Base-by-base conservation (phyloP, 1,140 invertebrate species). In the Cyclina sinensis region DNA sequence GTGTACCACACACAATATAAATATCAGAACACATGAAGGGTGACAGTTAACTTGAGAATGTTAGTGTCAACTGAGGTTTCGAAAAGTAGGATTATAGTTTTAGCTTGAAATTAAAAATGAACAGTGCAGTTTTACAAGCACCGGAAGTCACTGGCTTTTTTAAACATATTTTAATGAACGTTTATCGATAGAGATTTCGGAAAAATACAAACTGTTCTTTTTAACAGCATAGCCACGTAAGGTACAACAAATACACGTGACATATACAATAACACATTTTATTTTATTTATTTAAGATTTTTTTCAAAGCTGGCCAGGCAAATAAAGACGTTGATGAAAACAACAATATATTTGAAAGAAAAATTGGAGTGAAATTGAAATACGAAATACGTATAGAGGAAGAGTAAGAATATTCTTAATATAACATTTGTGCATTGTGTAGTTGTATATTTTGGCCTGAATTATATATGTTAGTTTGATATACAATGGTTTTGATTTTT, bases 201-300 rank as follows among this genome's bases (percentile, higher is more conserved):
- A n/a, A 12, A 5, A 59, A 59, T 59, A 11, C 7, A 7, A 59
- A 59, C 21, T 59, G 9, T n/a, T 59, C 7, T 9, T 11, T 59
- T 51, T 9, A 9, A 51, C 48, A 51, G 48, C 21, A 12, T 51
- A 9, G 9, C 9, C 48, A 51, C 9, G 48, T 51, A 51, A 51
- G 48, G 9, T 12, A 51, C 9, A 9, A 51, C 48, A 51, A 51
- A 12, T 11, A 51, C 21, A 21, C 48, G 21, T 51, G 48, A n/a
- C n/a, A n/a, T n/a, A n/a, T n/a, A n/a, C n/a, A n/a, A n/a, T n/a
- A n/a, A 32, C 16, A n/a, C n/a, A n/a, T n/a, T n/a, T n/a, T n/a
- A n/a, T n/a, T n/a, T n/a, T n/a, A n/a, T 46, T n/a, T 76, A 1
- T 35, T 78, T 32, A 16, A 78, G 74, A 78, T 78, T 18, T 7